phyloP scores from a whole-genome alignment of 1,140 invertebrate species.

The Calycopis cecrops region DNA sequence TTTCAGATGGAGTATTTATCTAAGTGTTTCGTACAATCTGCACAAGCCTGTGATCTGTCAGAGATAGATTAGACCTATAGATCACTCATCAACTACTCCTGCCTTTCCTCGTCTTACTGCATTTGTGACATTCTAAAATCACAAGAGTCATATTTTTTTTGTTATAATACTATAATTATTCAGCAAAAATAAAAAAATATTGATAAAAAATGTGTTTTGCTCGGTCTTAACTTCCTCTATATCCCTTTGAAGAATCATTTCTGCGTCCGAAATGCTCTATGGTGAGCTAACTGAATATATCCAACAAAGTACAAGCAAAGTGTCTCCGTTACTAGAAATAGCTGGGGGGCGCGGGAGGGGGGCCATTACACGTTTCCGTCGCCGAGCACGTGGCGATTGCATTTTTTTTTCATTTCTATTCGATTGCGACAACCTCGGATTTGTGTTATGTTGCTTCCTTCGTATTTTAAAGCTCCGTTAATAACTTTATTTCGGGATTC shows the following conservation, averaged over 20 bases:
- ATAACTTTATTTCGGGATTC: constrained; percentile 10
- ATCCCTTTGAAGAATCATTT: constrained; percentile 1
- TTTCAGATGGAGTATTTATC: too few species aligned
- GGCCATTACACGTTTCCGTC: constrained; percentile 50
- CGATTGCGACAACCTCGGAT: constrained; percentile 19
- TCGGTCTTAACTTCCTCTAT: too few species aligned
- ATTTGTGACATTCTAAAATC: too few species aligned
- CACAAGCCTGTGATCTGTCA: too few species aligned
- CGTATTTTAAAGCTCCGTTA: constrained; percentile 12
- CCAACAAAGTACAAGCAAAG: constrained; percentile 47
- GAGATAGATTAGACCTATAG: too few species aligned
- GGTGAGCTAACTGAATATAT: constrained; percentile 22
- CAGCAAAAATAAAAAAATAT: too few species aligned
- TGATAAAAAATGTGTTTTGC: too few species aligned
- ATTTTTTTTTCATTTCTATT: constrained; percentile 26
- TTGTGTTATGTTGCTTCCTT: constrained; percentile 18
- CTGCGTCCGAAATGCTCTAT: constrained; percentile 27
- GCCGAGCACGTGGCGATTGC: constrained; percentile 48
- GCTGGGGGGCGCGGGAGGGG: constrained; percentile 28
- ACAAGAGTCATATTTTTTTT: too few species aligned
- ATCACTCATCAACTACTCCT: too few species aligned
- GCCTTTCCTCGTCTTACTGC: too few species aligned
- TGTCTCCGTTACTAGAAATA: constrained; percentile 64
- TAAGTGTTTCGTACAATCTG: too few species aligned
- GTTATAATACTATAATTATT: too few species aligned